Evolutionary conservation across 2,888 invertebrate species (phyloP).

Genomic region (Hirtodrosophila trivittata): DNA sequence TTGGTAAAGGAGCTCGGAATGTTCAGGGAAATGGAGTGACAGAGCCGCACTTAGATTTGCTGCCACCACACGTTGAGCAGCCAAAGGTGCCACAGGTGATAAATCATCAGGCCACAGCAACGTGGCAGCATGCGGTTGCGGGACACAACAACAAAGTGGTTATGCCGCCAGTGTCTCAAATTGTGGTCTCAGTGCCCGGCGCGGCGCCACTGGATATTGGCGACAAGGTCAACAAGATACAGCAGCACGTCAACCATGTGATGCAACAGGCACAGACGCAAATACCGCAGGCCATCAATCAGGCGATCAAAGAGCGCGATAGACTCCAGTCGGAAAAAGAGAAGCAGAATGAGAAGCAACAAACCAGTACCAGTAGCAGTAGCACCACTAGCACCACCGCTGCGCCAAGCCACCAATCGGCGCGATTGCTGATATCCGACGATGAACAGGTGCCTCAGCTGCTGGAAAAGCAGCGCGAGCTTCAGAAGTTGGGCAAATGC

Average conservation of each 20-base stretch:
- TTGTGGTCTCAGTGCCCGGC: slow-evolving; percentile 54
- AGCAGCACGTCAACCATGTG: slow-evolving; percentile 54
- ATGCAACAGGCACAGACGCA: slow-evolving; percentile 69
- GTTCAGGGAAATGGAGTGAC: slow-evolving; percentile 15
- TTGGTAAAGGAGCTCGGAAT: slow-evolving; percentile 25
- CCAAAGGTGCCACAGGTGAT: slow-evolving; percentile 58
- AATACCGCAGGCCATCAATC: slow-evolving; percentile 60
- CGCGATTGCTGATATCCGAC: slow-evolving; percentile 31
- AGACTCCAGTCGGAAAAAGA: slow-evolving; percentile 34
- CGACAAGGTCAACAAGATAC: slow-evolving; percentile 62
- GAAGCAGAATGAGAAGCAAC: neutral
- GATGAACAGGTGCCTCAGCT: slow-evolving; percentile 52
- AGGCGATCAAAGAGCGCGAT: slow-evolving; percentile 52
- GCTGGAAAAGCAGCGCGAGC: slow-evolving; percentile 44
- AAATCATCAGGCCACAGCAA: slow-evolving; percentile 60
- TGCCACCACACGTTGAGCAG: slow-evolving; percentile 55
- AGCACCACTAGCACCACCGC: slow-evolving; percentile 4
- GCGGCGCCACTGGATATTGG: slow-evolving; percentile 45
- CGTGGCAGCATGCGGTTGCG: slow-evolving; percentile 30
- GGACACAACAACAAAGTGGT: slow-evolving; percentile 55
- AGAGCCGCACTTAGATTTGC: slow-evolving; percentile 52
- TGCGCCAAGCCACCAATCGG: neutral
- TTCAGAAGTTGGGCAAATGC: slow-evolving; percentile 60
- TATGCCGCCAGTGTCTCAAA: slow-evolving; percentile 55
- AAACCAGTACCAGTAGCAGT: slow-evolving; percentile 2